Conservation (phyloP, 2,888 invertebrate genomes). For the Eupelmus urozonus region DNA sequence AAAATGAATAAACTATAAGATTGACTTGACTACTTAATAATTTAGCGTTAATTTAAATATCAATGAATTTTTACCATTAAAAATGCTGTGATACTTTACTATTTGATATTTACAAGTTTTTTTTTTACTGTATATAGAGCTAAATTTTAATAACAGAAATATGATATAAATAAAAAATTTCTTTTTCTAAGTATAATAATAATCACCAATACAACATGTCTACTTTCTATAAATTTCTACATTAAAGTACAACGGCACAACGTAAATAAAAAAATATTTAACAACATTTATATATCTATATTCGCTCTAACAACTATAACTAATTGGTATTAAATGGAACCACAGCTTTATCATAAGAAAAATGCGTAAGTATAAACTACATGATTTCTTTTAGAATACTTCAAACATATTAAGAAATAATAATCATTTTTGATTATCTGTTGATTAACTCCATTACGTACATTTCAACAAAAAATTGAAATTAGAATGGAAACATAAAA, state of each 20-base stretch:
- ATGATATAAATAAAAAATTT: conserved; percentile 27
- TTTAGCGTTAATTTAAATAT: no score
- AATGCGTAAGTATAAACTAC: background rate
- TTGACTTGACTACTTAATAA: no score
- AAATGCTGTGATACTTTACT: no score
- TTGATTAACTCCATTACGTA: no score
- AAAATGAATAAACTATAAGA: no score
- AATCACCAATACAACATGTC: background rate
- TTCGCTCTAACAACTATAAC: conserved; percentile 9
- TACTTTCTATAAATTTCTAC: conserved; percentile 6
- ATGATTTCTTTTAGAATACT: background rate
- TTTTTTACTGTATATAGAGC: no score
- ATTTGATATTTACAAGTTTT: no score
- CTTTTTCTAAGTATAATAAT: background rate
- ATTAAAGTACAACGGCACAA: conserved; percentile 47
- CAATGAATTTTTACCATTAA: no score
- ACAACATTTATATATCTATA: conserved; percentile 29
- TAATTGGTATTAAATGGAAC: conserved; percentile 3
- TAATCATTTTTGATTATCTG: no score
- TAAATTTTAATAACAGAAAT: conserved; percentile 26
- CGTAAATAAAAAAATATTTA: conserved; percentile 46
- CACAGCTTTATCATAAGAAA: background rate
- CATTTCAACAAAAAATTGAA: no score
- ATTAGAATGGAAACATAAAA: no score
- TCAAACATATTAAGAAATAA: background rate